Evolutionary conservation across 2,888 invertebrate species (phyloP).

Genomic region (Oscheius sp.): DNA sequence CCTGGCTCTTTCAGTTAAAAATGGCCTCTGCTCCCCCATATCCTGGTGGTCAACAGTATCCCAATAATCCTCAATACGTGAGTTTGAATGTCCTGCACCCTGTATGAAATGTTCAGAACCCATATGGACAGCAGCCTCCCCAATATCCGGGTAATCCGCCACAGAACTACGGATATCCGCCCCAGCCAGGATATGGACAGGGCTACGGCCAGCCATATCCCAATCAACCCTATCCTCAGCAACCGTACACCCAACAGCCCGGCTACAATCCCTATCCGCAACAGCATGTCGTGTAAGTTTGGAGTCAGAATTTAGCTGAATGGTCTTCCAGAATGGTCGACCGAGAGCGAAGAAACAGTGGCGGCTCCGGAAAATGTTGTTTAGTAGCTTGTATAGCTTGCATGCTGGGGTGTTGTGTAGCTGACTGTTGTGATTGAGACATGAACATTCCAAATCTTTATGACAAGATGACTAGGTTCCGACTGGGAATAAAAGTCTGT

Average conservation of each 20-base stretch:
- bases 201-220: conserved; percentile 3
- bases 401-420: conserved; percentile 31
- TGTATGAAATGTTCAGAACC: neutral
- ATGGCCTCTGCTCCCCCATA: conserved; percentile 27
- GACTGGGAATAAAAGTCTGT: neutral
- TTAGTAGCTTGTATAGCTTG: conserved; percentile 16
- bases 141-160: conserved; percentile 5
- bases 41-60: conserved; percentile 5
- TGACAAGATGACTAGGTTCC: neutral
- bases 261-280: conserved; percentile 23
- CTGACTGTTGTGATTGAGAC: conserved; percentile 34
- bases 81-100: neutral
- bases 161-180: conserved; percentile 11
- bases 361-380: conserved; percentile 29
- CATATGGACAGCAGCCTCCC: conserved; percentile 14
- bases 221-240: conserved; percentile 1
- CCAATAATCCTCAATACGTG: conserved; percentile 24
- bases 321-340: conserved; percentile 24
- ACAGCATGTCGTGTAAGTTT: conserved; percentile 20
- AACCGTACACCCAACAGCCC: conserved; percentile 10
- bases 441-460: neutral
- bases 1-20: neutral
- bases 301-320: neutral
- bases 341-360: conserved; percentile 17
- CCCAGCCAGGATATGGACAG: neutral